Evolutionary conservation across 2,888 invertebrate genomes (phyloP), one percentile per base, ranked within the genome.

Genomic region (Salticus scenicus): DNA sequence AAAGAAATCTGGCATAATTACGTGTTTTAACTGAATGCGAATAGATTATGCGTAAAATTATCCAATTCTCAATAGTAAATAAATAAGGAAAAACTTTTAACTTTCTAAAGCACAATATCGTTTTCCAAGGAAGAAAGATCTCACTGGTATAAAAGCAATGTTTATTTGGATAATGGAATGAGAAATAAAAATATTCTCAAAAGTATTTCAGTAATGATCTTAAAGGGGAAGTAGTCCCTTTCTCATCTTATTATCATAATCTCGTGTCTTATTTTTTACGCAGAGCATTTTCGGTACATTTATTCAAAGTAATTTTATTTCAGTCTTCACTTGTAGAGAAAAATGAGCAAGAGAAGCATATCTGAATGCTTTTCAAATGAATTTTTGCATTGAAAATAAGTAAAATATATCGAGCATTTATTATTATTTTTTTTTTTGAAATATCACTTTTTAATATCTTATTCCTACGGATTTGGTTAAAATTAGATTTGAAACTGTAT

Each of bases 201-300:
- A 57, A 57, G 57, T 57, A 57, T 57, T 24, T 24, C 57, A 57
- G 57, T 57, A 57, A 57, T 57, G 57, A 57, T 57, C 57, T 57
- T 57, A 57, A 57, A 57, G 17, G 47, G 17, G 57, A 57, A 57
- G 5, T 24, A 57, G 57, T n/a, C n/a, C 17, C 57, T 57, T 57
- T 17, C 20, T 24, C 20, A 5, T 24, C 57, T 24, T 57, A 57
- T 57, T 57, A 57, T 5, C 57, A 57, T 57, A 57, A 57, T 57
- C 57, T 57, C 24, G 57, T 24, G 24, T 57, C 24, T 57, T 57
- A 57, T 57, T 57, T 57, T 57, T 57, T 57, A 57, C 24, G 1
- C 2, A 7, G 24, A 24, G 57, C 20, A 57, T 57, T 57, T 24
- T 57, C 57, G 57, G 57, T 57, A 57, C 57, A 57, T 57, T 57